Evolutionary conservation across 1,140 invertebrate genomes (phyloP).

Genomic region (Calliphora vicina): DNA sequence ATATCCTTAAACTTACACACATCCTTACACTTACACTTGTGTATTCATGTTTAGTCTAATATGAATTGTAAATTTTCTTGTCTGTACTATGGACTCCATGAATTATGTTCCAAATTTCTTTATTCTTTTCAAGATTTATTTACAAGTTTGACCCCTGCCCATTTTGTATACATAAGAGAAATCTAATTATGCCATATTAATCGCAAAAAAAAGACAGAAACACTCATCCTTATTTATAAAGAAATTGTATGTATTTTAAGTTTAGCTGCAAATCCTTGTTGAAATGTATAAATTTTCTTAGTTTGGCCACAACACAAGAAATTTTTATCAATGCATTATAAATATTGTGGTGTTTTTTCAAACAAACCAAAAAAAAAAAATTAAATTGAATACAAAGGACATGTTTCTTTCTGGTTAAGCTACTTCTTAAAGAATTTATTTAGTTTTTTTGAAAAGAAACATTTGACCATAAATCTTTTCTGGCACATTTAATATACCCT

Average conservation of each 20-base stretch:
- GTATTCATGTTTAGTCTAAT: neutral
- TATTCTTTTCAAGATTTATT: constrained; percentile 12
- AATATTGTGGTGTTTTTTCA: neutral
- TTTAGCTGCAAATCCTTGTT: constrained; percentile 6
- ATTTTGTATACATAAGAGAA: neutral
- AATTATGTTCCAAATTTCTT: constrained; percentile 18
- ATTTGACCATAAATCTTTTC: constrained; percentile 27
- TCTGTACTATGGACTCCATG: neutral
- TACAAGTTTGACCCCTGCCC: neutral
- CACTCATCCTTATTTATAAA: neutral
- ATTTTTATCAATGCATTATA: constrained; percentile 12
- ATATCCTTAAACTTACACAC: too few relatives aligned
- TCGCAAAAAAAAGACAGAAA: neutral
- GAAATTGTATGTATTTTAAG: constrained; percentile 8
- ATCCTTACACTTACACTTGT: neutral
- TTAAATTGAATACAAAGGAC: neutral
- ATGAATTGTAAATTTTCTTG: constrained; percentile 16
- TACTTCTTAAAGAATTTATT: neutral
- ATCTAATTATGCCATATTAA: constrained; percentile 35
- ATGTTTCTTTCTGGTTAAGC: too few relatives aligned
- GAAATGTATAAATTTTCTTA: neutral
- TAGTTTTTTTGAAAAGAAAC: too few relatives aligned
- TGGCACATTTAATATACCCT: constrained; percentile 26
- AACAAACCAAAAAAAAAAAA: too few relatives aligned
- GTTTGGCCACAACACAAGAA: neutral